Base-by-base conservation (phyloP, 2,888 invertebrate genomes). In the Ellobium chinense region DNA sequence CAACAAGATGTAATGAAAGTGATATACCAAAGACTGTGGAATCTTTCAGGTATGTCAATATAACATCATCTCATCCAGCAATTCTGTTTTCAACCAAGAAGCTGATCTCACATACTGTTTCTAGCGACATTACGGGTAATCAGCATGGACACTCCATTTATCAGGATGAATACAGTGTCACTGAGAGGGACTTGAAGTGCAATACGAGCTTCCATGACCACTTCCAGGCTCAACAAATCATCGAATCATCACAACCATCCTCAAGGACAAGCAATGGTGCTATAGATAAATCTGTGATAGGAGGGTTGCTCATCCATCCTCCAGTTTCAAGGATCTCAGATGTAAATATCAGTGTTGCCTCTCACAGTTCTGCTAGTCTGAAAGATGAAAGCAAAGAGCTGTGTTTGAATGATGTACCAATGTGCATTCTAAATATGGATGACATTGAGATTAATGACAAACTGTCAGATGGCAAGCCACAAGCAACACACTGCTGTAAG, bases 401-500 rank as follows among this genome's bases (percentile, higher is more conserved):
- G 46, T 18, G n/a, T 12, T 2, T 60, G n/a, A 39, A 21, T 62
- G 62, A 29, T 58, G 60, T 73, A 14, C 73, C 79, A 9, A 27
- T 39, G 24, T 79, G 79, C 37, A 66, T 79, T 18, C 58, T 79
- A 9, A 79, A 79, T n/a, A 79, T 79, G 79, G 79, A 79, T 73
- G 79, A 79, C 34, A 65, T 79, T 62, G 58, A 77, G 14, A 68
- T 68, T n/a, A 12, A 46, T 21, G 65, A 62, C 56, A 54, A 29
- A 12, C 27, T 37, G 3, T 18, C 39, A 14, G 39, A n/a, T 21
- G 34, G 5, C 29, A 39, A 46, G 31, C n/a, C 68, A 68, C 27
- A 68, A 27, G 3, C 54, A 7, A 18, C 68, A 46, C 24, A n/a
- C 54, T 21, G 3, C 27, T 27, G 14, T 18, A n/a, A n/a, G n/a